These are phyloP conservation scores for Rhombomys opimus DNA, from an alignment of 2,113 vertebrate genomes.

Conservation along the genomic window DNA sequence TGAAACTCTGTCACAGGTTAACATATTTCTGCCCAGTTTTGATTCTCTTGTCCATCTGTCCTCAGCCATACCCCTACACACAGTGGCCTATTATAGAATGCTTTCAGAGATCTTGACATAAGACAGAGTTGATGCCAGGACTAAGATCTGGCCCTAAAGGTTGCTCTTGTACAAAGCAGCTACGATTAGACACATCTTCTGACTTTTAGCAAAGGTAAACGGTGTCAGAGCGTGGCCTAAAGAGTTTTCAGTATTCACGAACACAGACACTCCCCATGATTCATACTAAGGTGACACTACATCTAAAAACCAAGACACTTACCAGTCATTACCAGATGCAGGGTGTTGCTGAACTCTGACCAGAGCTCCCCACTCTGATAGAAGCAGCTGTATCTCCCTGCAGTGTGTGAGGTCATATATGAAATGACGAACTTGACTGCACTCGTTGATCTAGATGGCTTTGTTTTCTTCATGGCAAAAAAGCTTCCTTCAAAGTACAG, in stretches of 20 bases:
- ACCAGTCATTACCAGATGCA: constrained; percentile 75
- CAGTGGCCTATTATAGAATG: background rate
- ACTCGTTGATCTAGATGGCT: accelerated
- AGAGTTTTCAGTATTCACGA: too few species aligned
- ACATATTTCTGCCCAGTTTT: background rate
- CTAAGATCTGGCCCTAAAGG: background rate
- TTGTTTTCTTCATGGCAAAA: accelerated
- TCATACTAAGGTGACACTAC: background rate
- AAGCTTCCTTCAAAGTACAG: background rate
- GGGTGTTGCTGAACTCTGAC: constrained; percentile 48
- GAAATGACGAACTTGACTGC: constrained; percentile 31
- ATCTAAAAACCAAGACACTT: background rate
- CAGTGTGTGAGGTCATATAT: background rate
- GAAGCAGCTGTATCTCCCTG: constrained; percentile 62
- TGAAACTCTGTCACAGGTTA: background rate
- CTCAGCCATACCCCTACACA: background rate
- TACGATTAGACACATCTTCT: too few species aligned
- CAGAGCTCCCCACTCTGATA: constrained; percentile 33
- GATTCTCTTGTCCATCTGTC: background rate
- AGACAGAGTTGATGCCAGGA: background rate
- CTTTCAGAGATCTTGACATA: background rate
- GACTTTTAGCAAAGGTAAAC: too few species aligned
- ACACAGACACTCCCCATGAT: background rate
- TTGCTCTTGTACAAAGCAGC: background rate
- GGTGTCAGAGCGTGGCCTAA: background rate